Evolutionary conservation across 2,888 invertebrate species (phyloP), one percentile per base, ranked within the genome.

Genomic region (Apotomis capreana): DNA sequence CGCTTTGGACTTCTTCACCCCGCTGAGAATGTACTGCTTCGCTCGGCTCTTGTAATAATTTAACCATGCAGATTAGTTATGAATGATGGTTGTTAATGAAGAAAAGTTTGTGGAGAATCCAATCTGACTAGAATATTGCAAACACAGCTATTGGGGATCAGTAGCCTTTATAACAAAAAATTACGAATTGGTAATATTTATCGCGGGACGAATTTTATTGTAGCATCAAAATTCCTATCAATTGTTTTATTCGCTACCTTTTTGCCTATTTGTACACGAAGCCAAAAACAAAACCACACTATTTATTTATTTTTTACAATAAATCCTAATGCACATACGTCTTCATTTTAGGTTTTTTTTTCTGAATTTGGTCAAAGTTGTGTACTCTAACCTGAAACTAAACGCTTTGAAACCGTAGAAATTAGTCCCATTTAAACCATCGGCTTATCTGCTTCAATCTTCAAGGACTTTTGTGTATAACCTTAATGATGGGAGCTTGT

Each of bases 1-100:
- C 80, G 92, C 93, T 92, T 93, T 87, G 84, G 91, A 87, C 78
- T 77, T 89, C 89, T 90, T 90, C 89, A 90, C 89, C 87, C 87
- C 84, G 92, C 92, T 93, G 91, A 91, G 92, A 91, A 92, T 93
- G 92, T 83, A 91, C 91, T 91, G 93, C 92, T 93, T 93, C 87
- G 91, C 90, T 88, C 89, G 89, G 87, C 88, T 88, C 82, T 83
- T 83, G 78, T 84, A 82, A 78, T 79, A 67, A 71, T 26, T 26
- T 52, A 58, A 15, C 15, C 12, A n/a, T 46, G 36, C 13, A 13
- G 37, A 54, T 57, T 36, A 55, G 12, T 3, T 61, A 61, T 46
- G 46, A 37, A 51, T 36, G 52, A 15, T 8, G 13, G 15, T 62
- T 51, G 15, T 49, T 61, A 55, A 15, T 64, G 15, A 59, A 40